Percentiles rank a stretch among this genome's conserved stretches.
Conservation (phyloP, 2,113 vertebrate species). For the Coreoperca whiteheadi region DNA sequence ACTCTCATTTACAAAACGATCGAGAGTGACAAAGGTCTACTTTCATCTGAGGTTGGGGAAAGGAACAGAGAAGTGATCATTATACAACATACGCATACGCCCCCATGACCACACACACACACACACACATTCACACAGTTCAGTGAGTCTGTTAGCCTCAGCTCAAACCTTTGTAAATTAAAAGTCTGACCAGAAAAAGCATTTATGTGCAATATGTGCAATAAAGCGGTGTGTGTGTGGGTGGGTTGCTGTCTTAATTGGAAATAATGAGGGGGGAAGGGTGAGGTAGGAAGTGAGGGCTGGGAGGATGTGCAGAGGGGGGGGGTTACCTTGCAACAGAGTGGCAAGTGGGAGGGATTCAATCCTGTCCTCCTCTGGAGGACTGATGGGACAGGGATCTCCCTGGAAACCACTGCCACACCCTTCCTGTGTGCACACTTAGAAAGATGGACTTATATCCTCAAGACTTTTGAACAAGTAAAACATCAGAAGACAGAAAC, state of each 20-base stretch:
- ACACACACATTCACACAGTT: constrained; percentile 45
- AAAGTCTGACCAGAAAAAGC: constrained; percentile 74
- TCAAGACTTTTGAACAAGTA: constrained; percentile 6
- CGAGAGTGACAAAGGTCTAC: constrained; percentile 76
- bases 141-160: constrained; percentile 73
- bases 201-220: constrained; percentile 75
- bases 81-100: constrained; percentile 68
- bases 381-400: constrained; percentile 64
- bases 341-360: constrained; percentile 70
- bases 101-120: constrained; percentile 1
- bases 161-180: constrained; percentile 77
- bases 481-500: constrained; percentile 10
- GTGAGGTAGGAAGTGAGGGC: constrained; percentile 52
- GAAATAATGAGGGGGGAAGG: constrained; percentile 80
- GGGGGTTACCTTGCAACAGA: constrained; percentile 69
- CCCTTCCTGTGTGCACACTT: constrained; percentile 14
- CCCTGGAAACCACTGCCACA: constrained; percentile 69
- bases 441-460: constrained; percentile 9
- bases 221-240: constrained; percentile 71
- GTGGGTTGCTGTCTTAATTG: constrained; percentile 79
- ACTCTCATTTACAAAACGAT: constrained; percentile 79
- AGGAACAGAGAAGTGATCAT: constrained; percentile 74
- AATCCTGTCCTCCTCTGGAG: constrained; percentile 43
- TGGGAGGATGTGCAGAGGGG: constrained; percentile 11
- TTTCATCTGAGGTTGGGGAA: constrained; percentile 74